Evolutionary conservation across 2,113 vertebrate genomes (phyloP), one percentile per base, ranked within the genome.

Genomic region (Rafetus swinhoei): DNA sequence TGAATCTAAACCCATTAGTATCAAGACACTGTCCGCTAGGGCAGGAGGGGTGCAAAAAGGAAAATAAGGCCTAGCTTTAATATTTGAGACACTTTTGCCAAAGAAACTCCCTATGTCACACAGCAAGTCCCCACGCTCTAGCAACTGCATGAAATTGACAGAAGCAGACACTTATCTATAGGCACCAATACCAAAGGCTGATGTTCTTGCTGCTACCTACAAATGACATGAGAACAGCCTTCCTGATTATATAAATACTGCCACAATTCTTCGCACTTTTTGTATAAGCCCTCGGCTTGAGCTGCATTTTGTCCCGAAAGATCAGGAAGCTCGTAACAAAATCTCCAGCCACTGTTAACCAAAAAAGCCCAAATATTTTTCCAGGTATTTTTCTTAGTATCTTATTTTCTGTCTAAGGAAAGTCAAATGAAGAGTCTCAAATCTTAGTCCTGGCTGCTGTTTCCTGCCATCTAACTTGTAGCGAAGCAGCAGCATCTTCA

Each of bases 241-340:
- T 85, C 52, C 59, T 0, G 3, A 9, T 21, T 65, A 24, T n/a
- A 12, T 84, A 88, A 84, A 50, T 79, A 45, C 52, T 7, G 9
- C 56, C 86, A 60, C 52, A 54, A 82, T 12, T 82, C 82, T 84
- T n/a, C 85, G 57, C 80, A 39, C 32, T 91, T 90, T 57, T 21
- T 45, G 25, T 35, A 53, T 1, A 56, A 11, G 53, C 60, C 60
- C 60, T 65, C 29, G 13, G 29, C 29, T 65, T 65, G 60, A 65
- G 29, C 29, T 65, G 13, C 12, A 14, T 29, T 16, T 65, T 32
- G 60, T 65, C 29, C 27, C 15, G 29, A 65, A 65, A 32, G 29
- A 7, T 32, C 29, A 32, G 10, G 27, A 85, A 86, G 57, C 22
- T 79, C 11, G 60, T 29, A 92, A 45, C 13, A 76, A 1, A 16